Conservation (phyloP, 2,797 vertebrate genomes). For the Rallus crepitans region DNA sequence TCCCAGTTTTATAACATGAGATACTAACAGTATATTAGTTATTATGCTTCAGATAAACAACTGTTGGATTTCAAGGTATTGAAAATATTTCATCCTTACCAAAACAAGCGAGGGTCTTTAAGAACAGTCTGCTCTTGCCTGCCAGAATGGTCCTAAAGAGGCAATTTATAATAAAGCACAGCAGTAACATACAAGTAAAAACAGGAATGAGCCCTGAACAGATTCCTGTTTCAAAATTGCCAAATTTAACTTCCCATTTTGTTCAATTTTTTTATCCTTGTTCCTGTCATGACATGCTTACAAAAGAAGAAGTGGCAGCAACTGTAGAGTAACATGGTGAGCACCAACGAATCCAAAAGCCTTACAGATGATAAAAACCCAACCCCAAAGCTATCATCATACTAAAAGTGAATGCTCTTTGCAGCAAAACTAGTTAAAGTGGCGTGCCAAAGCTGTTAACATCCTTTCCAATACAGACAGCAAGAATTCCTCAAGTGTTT, state of each 20-base stretch:
- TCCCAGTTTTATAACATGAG: not conserved
- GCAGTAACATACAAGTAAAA: not conserved
- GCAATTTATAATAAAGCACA: not conserved
- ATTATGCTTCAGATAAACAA: not conserved
- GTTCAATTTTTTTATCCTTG: not conserved
- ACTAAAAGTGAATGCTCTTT: not conserved
- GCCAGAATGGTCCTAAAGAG: not conserved
- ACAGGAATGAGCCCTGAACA: not conserved
- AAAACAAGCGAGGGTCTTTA: not conserved
- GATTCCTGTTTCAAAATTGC: not conserved
- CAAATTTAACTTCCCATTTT: not conserved
- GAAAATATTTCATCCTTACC: not conserved
- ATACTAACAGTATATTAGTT: not conserved
- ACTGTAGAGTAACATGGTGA: not conserved
- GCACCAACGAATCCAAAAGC: not conserved
- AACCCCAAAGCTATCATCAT: not conserved
- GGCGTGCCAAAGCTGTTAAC: not conserved
- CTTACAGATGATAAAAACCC: not conserved
- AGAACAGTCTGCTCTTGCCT: not conserved
- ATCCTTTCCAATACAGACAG: not conserved
- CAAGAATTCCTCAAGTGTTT: not conserved
- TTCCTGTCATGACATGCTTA: not conserved
- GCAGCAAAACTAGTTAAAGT: not conserved
- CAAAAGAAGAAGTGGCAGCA: not conserved
- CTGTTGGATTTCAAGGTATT: not conserved